A percentile compares a stretch with the other conserved stretches of the same genome.
Conservation (phyloP, 2,888 invertebrate genomes). For the Tupiocoris notatus region DNA sequence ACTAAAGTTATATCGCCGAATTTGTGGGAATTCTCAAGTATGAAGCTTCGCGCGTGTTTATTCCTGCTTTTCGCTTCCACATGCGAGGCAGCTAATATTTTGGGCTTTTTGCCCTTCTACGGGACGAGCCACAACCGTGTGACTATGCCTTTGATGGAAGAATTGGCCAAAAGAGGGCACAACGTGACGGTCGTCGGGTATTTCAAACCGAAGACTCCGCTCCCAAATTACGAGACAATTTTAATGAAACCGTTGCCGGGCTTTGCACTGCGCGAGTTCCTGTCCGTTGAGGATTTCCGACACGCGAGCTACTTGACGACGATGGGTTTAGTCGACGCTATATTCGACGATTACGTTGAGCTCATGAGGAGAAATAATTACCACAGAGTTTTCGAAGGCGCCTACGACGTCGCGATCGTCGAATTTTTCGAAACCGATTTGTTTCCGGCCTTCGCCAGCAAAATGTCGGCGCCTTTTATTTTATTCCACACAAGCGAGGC, state of each 20-base stretch:
- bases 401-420: conserved; percentile 66
- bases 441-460: conserved; percentile 64
- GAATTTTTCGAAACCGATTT: conserved; percentile 74
- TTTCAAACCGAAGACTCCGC: conserved; percentile 13
- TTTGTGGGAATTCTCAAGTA: too few relatives aligned
- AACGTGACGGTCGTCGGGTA: conserved; percentile 37
- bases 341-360: conserved; percentile 6
- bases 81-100: conserved; percentile 8
- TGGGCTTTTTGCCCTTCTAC: conserved; percentile 30
- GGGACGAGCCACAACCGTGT: conserved; percentile 32
- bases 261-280: not conserved
- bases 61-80: not conserved
- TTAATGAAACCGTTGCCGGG: conserved; percentile 4
- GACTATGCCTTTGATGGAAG: conserved; percentile 25
- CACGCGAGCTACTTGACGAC: not conserved
- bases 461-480: conserved; percentile 63
- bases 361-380: conserved; percentile 15
- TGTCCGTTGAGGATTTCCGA: not conserved
- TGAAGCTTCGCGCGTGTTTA: too few relatives aligned
- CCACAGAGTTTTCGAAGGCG: not conserved
- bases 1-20: too few relatives aligned
- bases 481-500: conserved; percentile 61
- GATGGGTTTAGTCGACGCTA: conserved; percentile 2
- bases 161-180: conserved; percentile 41
- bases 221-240: conserved; percentile 9